phyloP scores from a whole-genome alignment of 1,140 invertebrate genomes.

The Scaptomyza graminum region DNA sequence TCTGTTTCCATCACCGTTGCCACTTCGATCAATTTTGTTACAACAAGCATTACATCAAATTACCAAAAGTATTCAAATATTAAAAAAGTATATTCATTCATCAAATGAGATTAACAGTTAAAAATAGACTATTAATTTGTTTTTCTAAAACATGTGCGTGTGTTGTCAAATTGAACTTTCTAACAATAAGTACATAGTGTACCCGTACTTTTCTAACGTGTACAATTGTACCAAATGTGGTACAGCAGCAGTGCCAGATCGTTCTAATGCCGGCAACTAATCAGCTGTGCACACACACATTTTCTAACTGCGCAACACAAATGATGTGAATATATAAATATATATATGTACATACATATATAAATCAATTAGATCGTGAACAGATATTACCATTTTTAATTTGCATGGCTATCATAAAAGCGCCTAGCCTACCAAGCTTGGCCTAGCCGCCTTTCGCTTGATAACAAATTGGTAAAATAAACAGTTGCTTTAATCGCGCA shows the following conservation, averaged over 20 bases:
- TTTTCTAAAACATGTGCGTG: too few relatives aligned
- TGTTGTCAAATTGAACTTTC: too few relatives aligned
- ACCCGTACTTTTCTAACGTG: too few relatives aligned
- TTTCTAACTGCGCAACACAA: neutral
- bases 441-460: constrained; percentile 7
- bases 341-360: neutral
- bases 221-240: too few relatives aligned
- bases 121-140: too few relatives aligned
- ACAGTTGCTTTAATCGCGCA: constrained; percentile 2
- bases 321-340: neutral
- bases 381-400: constrained; percentile 14
- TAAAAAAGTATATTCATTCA: too few relatives aligned
- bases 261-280: neutral
- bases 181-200: neutral
- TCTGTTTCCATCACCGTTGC: neutral
- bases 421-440: neutral
- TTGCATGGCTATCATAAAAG: neutral
- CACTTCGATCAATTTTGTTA: neutral
- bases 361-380: neutral
- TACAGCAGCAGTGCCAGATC: too few relatives aligned
- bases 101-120: too few relatives aligned
- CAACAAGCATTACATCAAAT: neutral
- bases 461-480: constrained; percentile 61
- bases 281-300: neutral
- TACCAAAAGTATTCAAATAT: too few relatives aligned